Conservation (phyloP, 2,113 vertebrate genomes). For the Tachysurus vachellii region DNA sequence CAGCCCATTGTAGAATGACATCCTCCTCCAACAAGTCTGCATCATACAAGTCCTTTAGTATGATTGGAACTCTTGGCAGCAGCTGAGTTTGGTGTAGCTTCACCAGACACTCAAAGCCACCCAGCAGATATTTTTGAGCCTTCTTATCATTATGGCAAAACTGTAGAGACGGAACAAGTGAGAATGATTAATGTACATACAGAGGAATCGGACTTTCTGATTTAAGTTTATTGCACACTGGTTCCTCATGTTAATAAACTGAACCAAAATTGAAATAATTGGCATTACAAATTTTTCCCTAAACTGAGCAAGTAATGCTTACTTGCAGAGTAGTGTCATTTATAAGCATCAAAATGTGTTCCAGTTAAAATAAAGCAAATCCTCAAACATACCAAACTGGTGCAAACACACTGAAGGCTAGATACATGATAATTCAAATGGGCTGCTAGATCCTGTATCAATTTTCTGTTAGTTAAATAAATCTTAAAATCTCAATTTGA, state of each 20-base stretch:
- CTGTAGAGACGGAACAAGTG: conserved; percentile 60
- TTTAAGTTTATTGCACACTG: neutral
- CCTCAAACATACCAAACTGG: neutral
- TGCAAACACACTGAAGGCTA: neutral
- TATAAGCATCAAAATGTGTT: neutral
- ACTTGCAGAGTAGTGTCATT: neutral
- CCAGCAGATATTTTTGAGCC: conserved; percentile 93
- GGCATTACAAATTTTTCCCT: too few species aligned
- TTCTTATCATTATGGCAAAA: conserved; percentile 99
- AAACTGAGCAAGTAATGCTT: too few species aligned
- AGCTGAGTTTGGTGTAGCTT: conserved; percentile 92
- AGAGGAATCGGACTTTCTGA: too few species aligned
- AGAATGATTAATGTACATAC: neutral
- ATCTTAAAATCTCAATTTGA: neutral
- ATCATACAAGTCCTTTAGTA: conserved; percentile 95
- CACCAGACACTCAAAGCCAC: conserved; percentile 94
- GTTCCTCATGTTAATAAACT: neutral
- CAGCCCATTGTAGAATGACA: conserved; percentile 93
- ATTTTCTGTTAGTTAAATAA: neutral
- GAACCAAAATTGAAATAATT: neutral
- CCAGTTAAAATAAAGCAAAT: neutral
- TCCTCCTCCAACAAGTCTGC: conserved; percentile 95
- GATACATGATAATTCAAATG: neutral
- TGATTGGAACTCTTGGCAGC: conserved; percentile 87
- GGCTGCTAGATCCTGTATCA: neutral